phyloP scores from a whole-genome alignment of 1,140 invertebrate genomes.

The Intoshia linei region DNA sequence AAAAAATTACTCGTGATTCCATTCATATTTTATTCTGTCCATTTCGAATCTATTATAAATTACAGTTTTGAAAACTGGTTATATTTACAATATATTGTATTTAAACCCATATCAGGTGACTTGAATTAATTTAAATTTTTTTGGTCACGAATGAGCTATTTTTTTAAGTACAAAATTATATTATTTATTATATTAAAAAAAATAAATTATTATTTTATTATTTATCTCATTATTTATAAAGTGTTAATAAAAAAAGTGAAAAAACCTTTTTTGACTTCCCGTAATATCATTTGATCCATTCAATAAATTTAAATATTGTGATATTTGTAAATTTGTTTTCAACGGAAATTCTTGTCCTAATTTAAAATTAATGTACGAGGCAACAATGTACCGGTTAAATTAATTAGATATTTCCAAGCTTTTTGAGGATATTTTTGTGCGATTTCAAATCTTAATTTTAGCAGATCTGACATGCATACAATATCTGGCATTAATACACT shows the following conservation, averaged over 20 bases:
- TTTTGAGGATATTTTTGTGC: constrained; percentile 2
- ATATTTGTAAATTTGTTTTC: constrained; percentile 6
- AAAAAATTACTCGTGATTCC: too few relatives aligned
- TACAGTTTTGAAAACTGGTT: background rate
- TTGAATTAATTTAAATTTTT: too few relatives aligned
- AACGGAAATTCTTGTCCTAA: constrained; percentile 7
- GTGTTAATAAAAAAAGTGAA: too few relatives aligned
- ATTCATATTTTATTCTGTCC: constrained; percentile 4
- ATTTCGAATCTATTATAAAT: constrained; percentile 5
- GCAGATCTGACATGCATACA: constrained; percentile 11
- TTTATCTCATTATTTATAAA: too few relatives aligned
- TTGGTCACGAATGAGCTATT: too few relatives aligned
- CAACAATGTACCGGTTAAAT: too few relatives aligned
- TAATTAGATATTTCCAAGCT: constrained; percentile 7
- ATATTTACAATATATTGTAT: background rate
- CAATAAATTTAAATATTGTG: constrained; percentile 6
- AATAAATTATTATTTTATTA: too few relatives aligned
- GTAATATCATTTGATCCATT: constrained; percentile 8
- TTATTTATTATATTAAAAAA: too few relatives aligned
- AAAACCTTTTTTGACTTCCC: constrained; percentile 2
- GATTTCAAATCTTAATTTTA: too few relatives aligned
- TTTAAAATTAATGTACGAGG: too few relatives aligned
- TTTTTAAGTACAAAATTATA: too few relatives aligned
- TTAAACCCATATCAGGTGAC: background rate
- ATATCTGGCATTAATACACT: constrained; percentile 10